phyloP scores from a whole-genome alignment of 2,888 invertebrate genomes.

The Ectemnius continuus region DNA sequence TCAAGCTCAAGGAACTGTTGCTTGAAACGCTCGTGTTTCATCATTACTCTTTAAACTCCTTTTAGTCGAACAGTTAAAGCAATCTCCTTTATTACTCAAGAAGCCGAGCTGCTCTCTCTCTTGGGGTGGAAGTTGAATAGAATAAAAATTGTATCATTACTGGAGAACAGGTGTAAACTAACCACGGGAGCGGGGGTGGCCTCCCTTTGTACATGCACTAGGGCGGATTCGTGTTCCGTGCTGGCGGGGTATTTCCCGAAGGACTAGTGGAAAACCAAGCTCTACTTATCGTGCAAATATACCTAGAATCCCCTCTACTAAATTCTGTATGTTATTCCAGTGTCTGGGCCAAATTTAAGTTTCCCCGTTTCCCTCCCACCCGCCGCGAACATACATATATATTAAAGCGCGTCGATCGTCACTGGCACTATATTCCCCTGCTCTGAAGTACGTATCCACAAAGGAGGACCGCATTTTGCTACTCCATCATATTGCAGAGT shows the following conservation, averaged over 20 bases:
- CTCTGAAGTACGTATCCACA: too few relatives aligned
- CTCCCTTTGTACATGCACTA: slow-evolving; percentile 1
- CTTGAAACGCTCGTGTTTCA: too few relatives aligned
- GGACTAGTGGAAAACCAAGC: slow-evolving; percentile 46
- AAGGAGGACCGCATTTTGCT: too few relatives aligned
- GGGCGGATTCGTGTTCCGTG: slow-evolving; percentile 46
- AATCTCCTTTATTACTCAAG: neutral
- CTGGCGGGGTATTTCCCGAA: slow-evolving; percentile 56
- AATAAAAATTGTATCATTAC: slow-evolving; percentile 54
- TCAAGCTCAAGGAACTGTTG: too few relatives aligned
- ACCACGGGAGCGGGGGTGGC: slow-evolving; percentile 17
- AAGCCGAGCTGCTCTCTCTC: neutral
- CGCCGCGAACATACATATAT: slow-evolving; percentile 3
- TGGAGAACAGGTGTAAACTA: slow-evolving; percentile 31
- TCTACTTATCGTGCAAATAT: slow-evolving; percentile 35
- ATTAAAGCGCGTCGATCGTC: too few relatives aligned
- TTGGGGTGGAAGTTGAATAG: slow-evolving; percentile 2
- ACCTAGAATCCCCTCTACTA: slow-evolving; percentile 37
- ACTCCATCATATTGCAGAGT: neutral
- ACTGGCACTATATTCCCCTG: too few relatives aligned
- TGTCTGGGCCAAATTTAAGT: slow-evolving; percentile 39
- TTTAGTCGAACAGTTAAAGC: neutral
- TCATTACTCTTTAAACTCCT: too few relatives aligned
- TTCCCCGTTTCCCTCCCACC: slow-evolving; percentile 17
- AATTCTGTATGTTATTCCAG: slow-evolving; percentile 51